Percentiles rank a stretch among this genome's conserved stretches.
Evolutionary conservation across 2,113 vertebrate genomes (phyloP).

Genomic region (Festucalex cinctus): DNA sequence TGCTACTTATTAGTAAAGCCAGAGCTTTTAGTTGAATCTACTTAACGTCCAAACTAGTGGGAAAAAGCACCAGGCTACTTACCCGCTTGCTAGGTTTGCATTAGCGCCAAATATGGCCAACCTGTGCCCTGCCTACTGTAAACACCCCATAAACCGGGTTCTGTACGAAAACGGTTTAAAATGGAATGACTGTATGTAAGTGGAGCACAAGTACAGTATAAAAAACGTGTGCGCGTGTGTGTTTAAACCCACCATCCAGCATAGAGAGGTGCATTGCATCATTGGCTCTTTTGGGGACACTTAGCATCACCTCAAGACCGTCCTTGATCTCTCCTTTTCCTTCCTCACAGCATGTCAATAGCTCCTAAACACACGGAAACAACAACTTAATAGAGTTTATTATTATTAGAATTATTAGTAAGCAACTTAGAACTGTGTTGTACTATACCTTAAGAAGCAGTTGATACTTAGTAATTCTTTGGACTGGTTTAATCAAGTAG

Average conservation of each 20-base stretch:
- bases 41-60: no score
- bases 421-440: background rate
- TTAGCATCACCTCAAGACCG: slow-evolving; percentile 97
- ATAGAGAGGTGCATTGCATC: slow-evolving; percentile 99
- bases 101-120: no score
- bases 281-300: slow-evolving; percentile 97
- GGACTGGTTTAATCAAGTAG: slow-evolving; percentile 99
- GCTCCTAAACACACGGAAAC: slow-evolving; percentile 73
- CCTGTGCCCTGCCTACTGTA: no score
- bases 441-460: slow-evolving; percentile 88
- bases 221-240: background rate
- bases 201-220: background rate
- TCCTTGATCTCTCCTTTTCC: slow-evolving; percentile 99
- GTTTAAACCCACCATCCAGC: slow-evolving; percentile 83
- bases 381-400: background rate
- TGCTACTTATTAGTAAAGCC: no score
- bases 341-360: slow-evolving; percentile 96
- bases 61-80: no score
- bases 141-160: no score
- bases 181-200: background rate
- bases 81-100: no score
- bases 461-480: slow-evolving; percentile 99
- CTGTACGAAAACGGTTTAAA: background rate
- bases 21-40: no score
- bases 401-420: background rate